Percentiles rank a stretch among this genome's conserved stretches.
Conservation (phyloP, 1,140 invertebrate genomes). For the Elysia chlorotica region DNA sequence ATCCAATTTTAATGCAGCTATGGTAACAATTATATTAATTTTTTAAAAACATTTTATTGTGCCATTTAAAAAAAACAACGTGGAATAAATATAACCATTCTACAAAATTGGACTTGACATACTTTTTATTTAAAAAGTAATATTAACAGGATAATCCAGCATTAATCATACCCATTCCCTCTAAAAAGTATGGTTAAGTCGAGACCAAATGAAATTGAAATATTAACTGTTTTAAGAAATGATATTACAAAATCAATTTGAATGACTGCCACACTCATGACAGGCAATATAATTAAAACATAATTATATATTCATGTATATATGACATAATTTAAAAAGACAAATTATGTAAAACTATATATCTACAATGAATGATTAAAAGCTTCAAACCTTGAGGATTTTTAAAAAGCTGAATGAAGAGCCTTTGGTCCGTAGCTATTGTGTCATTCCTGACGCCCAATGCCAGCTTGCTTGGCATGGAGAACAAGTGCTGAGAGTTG, state of each 20-base stretch:
- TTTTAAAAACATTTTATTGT: no score
- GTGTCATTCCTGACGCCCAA: slow-evolving; percentile 47
- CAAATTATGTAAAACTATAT: not conserved
- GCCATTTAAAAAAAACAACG: no score
- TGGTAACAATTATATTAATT: no score
- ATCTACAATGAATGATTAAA: not conserved
- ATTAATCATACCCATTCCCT: no score
- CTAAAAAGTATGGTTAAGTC: no score
- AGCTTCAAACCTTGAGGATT: slow-evolving; percentile 45
- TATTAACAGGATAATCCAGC: no score
- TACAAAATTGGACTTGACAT: no score
- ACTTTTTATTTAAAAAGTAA: no score
- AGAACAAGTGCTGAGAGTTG: slow-evolving; percentile 31
- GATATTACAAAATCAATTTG: not conserved
- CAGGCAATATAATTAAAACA: not conserved
- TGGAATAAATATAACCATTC: no score
- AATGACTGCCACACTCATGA: not conserved
- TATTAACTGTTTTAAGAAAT: not conserved
- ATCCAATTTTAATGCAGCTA: no score
- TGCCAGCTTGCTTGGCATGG: slow-evolving; percentile 39
- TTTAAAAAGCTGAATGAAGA: slow-evolving; percentile 50
- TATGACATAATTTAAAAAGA: not conserved
- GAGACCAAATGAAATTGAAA: not conserved
- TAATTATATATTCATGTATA: not conserved
- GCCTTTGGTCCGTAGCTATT: slow-evolving; percentile 28